A percentile compares a stretch with the other conserved stretches of the same genome.
Conservation (phyloP, 2,888 invertebrate species). For the Leptinotarsa rubiginosa region DNA sequence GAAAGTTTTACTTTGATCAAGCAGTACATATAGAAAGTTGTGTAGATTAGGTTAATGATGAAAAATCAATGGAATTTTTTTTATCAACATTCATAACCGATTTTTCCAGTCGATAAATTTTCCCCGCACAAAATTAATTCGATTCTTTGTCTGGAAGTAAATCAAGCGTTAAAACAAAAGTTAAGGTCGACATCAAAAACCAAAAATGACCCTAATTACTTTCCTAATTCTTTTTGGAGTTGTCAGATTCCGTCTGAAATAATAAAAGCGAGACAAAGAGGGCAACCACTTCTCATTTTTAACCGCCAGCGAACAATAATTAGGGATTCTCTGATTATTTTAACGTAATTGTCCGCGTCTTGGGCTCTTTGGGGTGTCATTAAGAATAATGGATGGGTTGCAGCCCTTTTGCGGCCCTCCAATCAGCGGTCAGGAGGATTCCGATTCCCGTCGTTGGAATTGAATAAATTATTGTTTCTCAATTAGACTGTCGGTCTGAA, state of each 20-base stretch:
- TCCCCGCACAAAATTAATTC: slow-evolving; percentile 45
- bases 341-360: slow-evolving; percentile 63
- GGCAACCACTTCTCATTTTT: slow-evolving; percentile 62
- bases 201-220: slow-evolving; percentile 62
- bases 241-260: slow-evolving; percentile 59
- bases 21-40: not conserved
- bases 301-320: slow-evolving; percentile 61
- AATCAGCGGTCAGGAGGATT: slow-evolving; percentile 60
- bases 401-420: slow-evolving; percentile 50
- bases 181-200: slow-evolving; percentile 59
- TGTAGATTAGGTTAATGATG: not conserved
- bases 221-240: slow-evolving; percentile 61
- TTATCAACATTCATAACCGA: not conserved
- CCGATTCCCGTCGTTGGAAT: slow-evolving; percentile 59
- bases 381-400: slow-evolving; percentile 65
- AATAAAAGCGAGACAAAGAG: slow-evolving; percentile 58
- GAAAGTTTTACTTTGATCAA: not conserved
- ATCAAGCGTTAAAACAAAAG: slow-evolving; percentile 63
- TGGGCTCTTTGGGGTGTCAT: slow-evolving; percentile 64
- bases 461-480: slow-evolving; percentile 66
- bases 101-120: slow-evolving; percentile 40
- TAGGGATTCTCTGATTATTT: slow-evolving; percentile 64
- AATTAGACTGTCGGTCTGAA: slow-evolving; percentile 59
- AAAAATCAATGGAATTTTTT: not conserved
- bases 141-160: slow-evolving; percentile 53